These are phyloP conservation scores for Drosophila repletoides DNA, from an alignment of 1,140 invertebrate species.

Conservation along the genomic window DNA sequence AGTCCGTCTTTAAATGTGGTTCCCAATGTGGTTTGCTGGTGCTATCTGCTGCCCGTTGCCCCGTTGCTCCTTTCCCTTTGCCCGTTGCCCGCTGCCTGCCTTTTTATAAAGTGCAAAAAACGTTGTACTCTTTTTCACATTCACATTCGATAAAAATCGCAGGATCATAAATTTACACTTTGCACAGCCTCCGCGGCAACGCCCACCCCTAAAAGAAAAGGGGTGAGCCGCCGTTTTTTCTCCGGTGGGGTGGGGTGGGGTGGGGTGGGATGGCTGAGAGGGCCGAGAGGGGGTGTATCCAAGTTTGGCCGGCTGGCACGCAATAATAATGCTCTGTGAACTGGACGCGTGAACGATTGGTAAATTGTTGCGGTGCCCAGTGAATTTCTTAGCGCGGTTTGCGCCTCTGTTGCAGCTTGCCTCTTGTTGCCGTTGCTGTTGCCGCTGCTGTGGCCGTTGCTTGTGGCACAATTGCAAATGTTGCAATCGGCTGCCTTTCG, in stretches of 20 bases:
- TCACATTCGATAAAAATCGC: slow-evolving; percentile 82
- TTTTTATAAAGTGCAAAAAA: slow-evolving; percentile 80
- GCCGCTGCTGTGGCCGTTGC: slow-evolving; percentile 16
- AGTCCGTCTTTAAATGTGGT: not conserved
- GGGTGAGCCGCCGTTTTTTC: slow-evolving; percentile 25
- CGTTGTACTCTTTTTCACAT: slow-evolving; percentile 76
- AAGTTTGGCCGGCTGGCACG: slow-evolving; percentile 34
- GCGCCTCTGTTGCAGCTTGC: slow-evolving; percentile 4
- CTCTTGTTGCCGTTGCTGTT: slow-evolving; percentile 9
- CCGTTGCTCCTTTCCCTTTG: slow-evolving; percentile 2
- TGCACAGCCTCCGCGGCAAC: slow-evolving; percentile 80
- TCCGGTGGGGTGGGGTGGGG: slow-evolving; percentile 17
- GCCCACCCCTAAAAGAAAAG: slow-evolving; percentile 56
- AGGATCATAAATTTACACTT: slow-evolving; percentile 83
- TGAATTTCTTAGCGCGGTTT: slow-evolving; percentile 1
- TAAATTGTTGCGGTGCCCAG: slow-evolving; percentile 67
- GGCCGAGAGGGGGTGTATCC: slow-evolving; percentile 10
- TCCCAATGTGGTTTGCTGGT: slow-evolving; percentile 10
- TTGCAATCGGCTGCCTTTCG: slow-evolving; percentile 63
- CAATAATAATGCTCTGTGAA: slow-evolving; percentile 55
- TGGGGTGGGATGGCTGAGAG: not conserved
- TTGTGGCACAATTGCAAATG: slow-evolving; percentile 58
- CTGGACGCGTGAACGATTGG: slow-evolving; percentile 79
- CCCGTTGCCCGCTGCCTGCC: slow-evolving; percentile 1
- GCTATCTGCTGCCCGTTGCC: slow-evolving; percentile 15